Conservation (phyloP, 2,113 vertebrate genomes). For the Thamnaconus septentrionalis region DNA sequence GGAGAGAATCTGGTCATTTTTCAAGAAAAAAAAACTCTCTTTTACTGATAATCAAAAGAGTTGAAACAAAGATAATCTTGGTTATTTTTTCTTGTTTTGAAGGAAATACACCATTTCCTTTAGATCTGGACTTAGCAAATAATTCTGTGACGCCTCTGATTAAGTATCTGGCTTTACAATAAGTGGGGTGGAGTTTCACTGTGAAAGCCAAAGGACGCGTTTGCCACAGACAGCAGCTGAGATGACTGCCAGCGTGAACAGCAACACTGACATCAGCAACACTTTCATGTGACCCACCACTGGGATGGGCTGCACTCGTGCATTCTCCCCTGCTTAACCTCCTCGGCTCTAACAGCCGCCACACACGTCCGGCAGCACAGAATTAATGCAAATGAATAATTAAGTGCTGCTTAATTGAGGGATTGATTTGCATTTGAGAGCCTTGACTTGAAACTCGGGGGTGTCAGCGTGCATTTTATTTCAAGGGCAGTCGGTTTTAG, state of each 20-base stretch:
- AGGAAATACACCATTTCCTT: too few species aligned
- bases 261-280: neutral
- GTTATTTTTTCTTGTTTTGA: too few species aligned
- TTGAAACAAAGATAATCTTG: too few species aligned
- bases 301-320: neutral
- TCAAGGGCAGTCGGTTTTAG: slow-evolving; percentile 38
- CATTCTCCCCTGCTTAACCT: slow-evolving; percentile 8
- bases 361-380: slow-evolving; percentile 4
- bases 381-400: slow-evolving; percentile 57
- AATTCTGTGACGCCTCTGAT: too few species aligned
- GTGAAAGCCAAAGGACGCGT: too few species aligned
- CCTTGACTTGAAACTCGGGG: slow-evolving; percentile 3
- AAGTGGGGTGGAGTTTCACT: too few species aligned
- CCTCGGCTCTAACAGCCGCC: slow-evolving; percentile 11
- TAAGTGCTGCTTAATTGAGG: slow-evolving; percentile 51
- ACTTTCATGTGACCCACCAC: neutral
- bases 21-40: too few species aligned
- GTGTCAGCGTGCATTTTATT: slow-evolving; percentile 25
- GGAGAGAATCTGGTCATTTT: too few species aligned
- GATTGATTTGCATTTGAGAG: slow-evolving; percentile 52
- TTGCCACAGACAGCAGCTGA: neutral
- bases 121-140: too few species aligned
- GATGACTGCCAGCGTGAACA: neutral
- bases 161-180: too few species aligned
- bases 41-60: too few species aligned